phyloP scores from a whole-genome alignment of 53 echinoderm and acorn worm species.

The Patiria pectinifera region DNA sequence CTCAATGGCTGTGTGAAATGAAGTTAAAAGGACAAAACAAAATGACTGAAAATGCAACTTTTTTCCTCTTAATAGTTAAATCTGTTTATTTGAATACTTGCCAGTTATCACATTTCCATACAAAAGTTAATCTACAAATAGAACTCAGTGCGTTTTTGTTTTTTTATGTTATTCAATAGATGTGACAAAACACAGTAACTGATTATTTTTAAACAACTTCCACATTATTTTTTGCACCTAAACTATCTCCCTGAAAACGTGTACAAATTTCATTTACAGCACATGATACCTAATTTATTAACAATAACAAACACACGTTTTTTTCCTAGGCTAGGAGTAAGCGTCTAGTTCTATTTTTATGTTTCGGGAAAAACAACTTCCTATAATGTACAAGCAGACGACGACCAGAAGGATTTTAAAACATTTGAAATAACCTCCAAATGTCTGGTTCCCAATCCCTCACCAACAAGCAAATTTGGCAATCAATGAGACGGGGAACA shows the following conservation, averaged over 20 bases:
- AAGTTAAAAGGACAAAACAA: background rate
- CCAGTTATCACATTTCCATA: slow-evolving; percentile 54
- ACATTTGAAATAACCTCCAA: background rate
- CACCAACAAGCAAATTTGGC: background rate
- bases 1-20: no score
- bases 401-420: no score
- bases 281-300: background rate
- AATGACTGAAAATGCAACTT: background rate
- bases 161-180: slow-evolving; percentile 10
- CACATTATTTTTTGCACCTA: slow-evolving; percentile 36
- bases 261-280: slow-evolving; percentile 42
- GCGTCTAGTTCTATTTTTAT: background rate
- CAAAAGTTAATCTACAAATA: slow-evolving; percentile 67
- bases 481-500: background rate
- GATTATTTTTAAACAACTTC: slow-evolving; percentile 23
- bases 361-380: background rate
- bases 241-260: slow-evolving; percentile 60
- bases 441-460: background rate
- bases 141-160: slow-evolving; percentile 56
- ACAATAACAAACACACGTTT: background rate
- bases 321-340: background rate
- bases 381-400: no score
- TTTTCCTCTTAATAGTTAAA: slow-evolving; percentile 50
- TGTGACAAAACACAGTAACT: slow-evolving; percentile 24
- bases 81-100: slow-evolving; percentile 57